Conservation (phyloP, 2,113 vertebrate species). For the Helogale parvula region DNA sequence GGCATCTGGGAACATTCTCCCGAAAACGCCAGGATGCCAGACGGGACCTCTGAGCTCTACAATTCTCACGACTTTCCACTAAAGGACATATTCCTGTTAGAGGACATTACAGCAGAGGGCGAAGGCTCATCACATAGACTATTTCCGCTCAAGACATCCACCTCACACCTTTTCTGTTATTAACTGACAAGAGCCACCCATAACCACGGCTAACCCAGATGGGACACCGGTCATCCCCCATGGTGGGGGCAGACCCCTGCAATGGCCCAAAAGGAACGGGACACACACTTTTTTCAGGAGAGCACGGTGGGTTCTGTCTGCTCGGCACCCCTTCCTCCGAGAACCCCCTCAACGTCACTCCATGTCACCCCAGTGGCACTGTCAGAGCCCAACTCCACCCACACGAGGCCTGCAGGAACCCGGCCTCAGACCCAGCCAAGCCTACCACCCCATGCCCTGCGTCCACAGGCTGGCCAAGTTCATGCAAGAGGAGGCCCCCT, state of each 20-base stretch:
- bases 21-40: neutral
- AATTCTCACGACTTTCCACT: neutral
- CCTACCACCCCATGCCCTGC: accelerated
- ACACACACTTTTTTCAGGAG: neutral
- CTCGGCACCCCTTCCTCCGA: neutral
- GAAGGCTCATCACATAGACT: neutral
- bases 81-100: neutral
- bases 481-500: neutral
- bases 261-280: accelerated
- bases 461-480: neutral
- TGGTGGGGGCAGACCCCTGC: accelerated
- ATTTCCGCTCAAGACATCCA: neutral
- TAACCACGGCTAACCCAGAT: neutral
- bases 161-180: neutral
- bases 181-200: neutral
- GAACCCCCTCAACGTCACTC: too few species aligned
- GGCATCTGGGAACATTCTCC: neutral
- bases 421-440: neutral
- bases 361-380: neutral
- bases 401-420: neutral
- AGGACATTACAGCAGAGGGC: neutral
- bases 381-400: neutral
- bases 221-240: neutral
- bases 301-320: neutral
- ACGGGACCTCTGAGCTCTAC: neutral